Evolutionary conservation across 2,888 invertebrate species (phyloP).

Genomic region (Phaedon cochleariae): DNA sequence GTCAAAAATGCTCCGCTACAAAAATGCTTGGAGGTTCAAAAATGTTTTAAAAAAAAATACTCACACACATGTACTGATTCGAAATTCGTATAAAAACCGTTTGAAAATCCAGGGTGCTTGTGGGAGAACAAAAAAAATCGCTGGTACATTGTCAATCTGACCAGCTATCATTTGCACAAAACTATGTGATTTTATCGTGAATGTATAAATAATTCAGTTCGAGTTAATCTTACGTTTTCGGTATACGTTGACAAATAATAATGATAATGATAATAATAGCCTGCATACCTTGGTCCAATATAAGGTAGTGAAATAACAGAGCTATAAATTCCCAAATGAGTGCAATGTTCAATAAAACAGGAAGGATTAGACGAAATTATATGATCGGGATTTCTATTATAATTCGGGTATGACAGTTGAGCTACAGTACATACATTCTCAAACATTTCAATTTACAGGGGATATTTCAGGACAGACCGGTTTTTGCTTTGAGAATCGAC

Average conservation of each 20-base stretch:
- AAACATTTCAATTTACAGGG: too few species aligned
- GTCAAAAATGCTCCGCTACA: conserved; percentile 60
- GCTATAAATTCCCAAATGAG: neutral
- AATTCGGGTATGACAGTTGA: neutral
- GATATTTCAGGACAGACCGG: too few species aligned
- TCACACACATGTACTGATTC: conserved; percentile 76
- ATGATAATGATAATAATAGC: too few species aligned
- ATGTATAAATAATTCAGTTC: neutral
- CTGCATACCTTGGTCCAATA: neutral
- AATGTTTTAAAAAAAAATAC: conserved; percentile 58
- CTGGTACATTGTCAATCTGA: neutral
- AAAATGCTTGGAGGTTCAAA: conserved; percentile 62
- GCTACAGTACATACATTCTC: too few species aligned
- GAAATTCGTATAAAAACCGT: conserved; percentile 34
- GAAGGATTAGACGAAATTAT: neutral
- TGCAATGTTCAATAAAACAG: neutral
- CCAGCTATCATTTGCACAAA: too few species aligned
- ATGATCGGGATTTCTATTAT: neutral
- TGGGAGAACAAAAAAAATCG: conserved; percentile 1
- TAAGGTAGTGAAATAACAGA: neutral
- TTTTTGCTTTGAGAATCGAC: too few species aligned
- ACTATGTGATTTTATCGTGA: too few species aligned
- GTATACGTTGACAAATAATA: neutral
- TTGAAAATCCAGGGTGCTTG: conserved; percentile 13
- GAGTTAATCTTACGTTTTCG: neutral